Evolutionary conservation across 2,113 vertebrate genomes (phyloP).

Genomic region (Anthoscopus minutus): DNA sequence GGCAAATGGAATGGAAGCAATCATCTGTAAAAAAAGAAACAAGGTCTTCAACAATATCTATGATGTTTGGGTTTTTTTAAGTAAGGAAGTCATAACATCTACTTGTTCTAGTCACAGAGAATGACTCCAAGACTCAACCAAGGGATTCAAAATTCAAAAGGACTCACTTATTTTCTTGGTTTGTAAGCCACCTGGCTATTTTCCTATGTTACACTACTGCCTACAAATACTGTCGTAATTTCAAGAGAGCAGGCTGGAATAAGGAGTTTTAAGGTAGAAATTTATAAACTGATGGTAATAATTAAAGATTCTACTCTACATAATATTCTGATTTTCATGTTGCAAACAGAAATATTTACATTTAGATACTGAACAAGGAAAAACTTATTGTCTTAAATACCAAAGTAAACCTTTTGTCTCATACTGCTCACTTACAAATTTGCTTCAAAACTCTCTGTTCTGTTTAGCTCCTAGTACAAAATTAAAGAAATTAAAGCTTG

Average conservation of each 20-base stretch:
- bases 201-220: not conserved
- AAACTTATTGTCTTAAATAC: not conserved
- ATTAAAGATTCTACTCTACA: not conserved
- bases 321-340: not conserved
- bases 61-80: not conserved
- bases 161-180: not conserved
- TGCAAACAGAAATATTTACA: not conserved
- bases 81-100: not conserved
- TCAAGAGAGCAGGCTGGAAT: not conserved
- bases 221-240: not conserved
- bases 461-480: not conserved
- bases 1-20: not conserved
- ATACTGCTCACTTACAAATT: not conserved
- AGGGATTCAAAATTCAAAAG: not conserved
- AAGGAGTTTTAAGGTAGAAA: not conserved
- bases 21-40: not conserved
- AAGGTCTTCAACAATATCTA: not conserved
- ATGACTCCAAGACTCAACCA: not conserved
- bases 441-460: not conserved
- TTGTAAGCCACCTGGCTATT: not conserved
- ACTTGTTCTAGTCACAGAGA: not conserved
- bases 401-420: not conserved
- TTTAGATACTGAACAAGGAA: not conserved
- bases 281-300: not conserved
- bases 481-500: not conserved